Base-by-base conservation (phyloP, 2,113 vertebrate species). In the Furnarius figulus region DNA sequence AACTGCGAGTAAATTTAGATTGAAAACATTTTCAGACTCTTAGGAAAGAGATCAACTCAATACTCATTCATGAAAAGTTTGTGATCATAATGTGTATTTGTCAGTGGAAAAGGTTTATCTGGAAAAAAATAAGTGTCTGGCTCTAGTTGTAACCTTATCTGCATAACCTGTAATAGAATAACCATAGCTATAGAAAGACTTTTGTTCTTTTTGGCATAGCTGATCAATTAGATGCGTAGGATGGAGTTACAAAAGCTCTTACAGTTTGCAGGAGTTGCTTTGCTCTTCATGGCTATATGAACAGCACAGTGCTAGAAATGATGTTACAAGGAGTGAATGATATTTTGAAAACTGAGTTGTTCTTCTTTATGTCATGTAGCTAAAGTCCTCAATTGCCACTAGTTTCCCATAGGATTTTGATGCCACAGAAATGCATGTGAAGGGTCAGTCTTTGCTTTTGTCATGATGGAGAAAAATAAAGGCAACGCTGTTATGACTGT, bases 231-330 rank as follows among this genome's bases (percentile, higher is more conserved):
- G 94, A 89, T 91, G 93, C 4, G 33, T 95, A 90, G 86, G 95
- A 95, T 95, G 95, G 86, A 85, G 89, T 95, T 95, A 97, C 94
- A 96, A 93, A 95, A 95, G 91, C 96, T 95, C 93, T 87, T 89
- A 65, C 56, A 89, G 68, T 85, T 78, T 92, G 76, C 89, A 35
- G 70, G 83, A 87, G 76, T 25, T 93, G 76, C 63, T 73, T 70
- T 74, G 82, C 91, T 89, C 55, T 44, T 94, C 44, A 3, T 44
- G 68, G 47, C 47, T 95, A 62, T 74, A 50, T 12, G 52, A 93
- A 37, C 61, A 94, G 85, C 72, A 84, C 65, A 5, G 72, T n/a
- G 68, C 68, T 89, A 35, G 24, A 81, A 91, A 79, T 53, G 40
- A 79, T 46, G 66, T 63, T 94, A 78, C 35, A 21, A 71, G n/a